Evolutionary conservation across 2,797 vertebrate genomes (phyloP), one percentile per base, ranked within the genome.

Genomic region (Sparidentex hasta): DNA sequence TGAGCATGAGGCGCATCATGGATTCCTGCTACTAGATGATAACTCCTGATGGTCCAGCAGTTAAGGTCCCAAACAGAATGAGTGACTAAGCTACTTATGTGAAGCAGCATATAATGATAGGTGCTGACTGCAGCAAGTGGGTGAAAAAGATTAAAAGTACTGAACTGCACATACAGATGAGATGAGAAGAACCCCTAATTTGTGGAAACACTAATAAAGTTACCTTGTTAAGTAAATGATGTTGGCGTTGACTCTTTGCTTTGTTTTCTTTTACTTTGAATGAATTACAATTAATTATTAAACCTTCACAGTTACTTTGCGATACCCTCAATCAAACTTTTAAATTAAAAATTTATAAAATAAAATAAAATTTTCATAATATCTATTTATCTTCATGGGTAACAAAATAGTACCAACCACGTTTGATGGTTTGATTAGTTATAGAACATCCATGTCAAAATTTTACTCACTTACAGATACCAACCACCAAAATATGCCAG

Each of bases 1-100:
- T 82, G 81, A 88, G 86, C 81, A 63, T 87, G 82, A 90, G 38
- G 85, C 78, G 69, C 77, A 86, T 88, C 78, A 81, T 63, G 44
- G 88, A 90, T 14, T 83, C 88, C 84, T 87, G 29, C 78, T 51
- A 87, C 59, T 88, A 88, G 68, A 80, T 0, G 13, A 76, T 0
- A 11, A 50, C 46, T n/a, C 2, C 3, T 29, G 13, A 50, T 0
- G 33, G 5, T 54, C 62, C 69, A 70, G 44, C 54, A 41, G 21
- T 23, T 33, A 52, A 0, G 8, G 17, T 50, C 1, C n/a, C 4
- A 18, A 65, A 70, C 38, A 46, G 51, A 64, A 63, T 59, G 2
- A 5, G 25, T 38, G 29, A 70, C 12, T 11, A 54, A 55, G 20
- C 48, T 50, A 29, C 11, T 65, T 16, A 13, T 33, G 3, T 70